Base-by-base conservation (phyloP, 2,797 vertebrate species). In the Odontamblyopus rebecca region DNA sequence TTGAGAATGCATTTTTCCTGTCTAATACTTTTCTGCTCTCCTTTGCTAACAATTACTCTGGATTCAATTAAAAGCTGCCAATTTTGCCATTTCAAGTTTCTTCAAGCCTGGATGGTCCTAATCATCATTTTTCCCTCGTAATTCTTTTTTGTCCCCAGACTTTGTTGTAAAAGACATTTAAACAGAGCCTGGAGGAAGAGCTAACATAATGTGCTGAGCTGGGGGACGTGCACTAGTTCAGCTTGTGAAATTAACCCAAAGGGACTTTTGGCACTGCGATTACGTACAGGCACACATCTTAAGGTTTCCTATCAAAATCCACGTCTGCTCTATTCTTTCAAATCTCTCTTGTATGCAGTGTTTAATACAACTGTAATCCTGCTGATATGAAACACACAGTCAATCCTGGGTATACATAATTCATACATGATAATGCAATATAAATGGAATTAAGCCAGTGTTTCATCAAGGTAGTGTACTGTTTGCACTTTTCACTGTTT, bases 351-450 rank as follows among this genome's bases (percentile, higher is more conserved):
- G 15, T 51, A 7, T 27, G 44, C 41, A 6, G 16, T 9, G 15
- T 66, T 30, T 66, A 66, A 66, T 51, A 66, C 12, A 66, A 51
- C 26, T 51, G 41, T 66, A 66, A 66, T 66, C 64, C 44, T 19
- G 30, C 30, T 66, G 64, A 51, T 26, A 51, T 9, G 23, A 44
- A 44, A 35, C 26, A 68, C 53, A 59, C 32, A 69, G 57, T 18
- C n/a, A 66, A 26, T 66, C 38, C 7, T 66, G 64, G 64, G 2
- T 51, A 60, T 69, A 44, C 44, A 72, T 44, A 61, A 72, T 59
- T 71, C 51, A 71, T 69, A 18, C 50, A 61, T 29, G 59, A 72
- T 61, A 72, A 68, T 73, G 68, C 13, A 23, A n/a, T 54, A 38
- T 57, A 56, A 57, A 56, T 32, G 12, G n/a, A 56, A 35, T 57